These are phyloP conservation scores for Anneissia japonica DNA, from an alignment of 35 echinoderm and acorn worm species.

Conservation along the genomic window DNA sequence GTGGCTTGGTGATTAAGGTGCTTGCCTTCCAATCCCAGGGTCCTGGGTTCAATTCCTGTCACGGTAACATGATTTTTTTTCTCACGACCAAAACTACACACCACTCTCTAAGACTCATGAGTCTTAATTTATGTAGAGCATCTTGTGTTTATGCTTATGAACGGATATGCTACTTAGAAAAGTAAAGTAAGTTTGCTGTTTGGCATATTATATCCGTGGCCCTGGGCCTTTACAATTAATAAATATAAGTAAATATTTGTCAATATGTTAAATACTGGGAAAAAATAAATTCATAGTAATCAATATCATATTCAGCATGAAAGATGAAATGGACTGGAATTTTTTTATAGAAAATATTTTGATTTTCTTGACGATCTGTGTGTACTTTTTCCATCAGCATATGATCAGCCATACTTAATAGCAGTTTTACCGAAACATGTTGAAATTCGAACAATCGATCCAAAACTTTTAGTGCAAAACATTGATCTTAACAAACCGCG, in stretches of 20 bases:
- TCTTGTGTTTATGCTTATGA: too few relatives aligned
- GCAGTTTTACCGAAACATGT: slow-evolving; percentile 96
- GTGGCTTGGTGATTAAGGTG: too few relatives aligned
- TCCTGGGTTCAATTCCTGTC: too few relatives aligned
- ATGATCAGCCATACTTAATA: slow-evolving; percentile 93
- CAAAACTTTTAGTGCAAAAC: slow-evolving; percentile 79
- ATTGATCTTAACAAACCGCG: slow-evolving; percentile 88
- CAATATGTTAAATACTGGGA: not conserved
- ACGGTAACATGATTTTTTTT: too few relatives aligned
- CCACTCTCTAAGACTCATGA: too few relatives aligned
- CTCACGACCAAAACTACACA: too few relatives aligned
- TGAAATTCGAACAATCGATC: slow-evolving; percentile 91
- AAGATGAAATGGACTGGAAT: not conserved
- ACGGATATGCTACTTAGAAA: too few relatives aligned
- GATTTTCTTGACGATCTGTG: not conserved
- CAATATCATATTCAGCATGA: not conserved
- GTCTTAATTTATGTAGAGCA: too few relatives aligned
- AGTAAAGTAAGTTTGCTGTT: too few relatives aligned
- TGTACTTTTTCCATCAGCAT: slow-evolving; percentile 52
- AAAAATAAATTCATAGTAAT: not conserved
- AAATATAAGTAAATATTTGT: not conserved
- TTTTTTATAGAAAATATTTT: not conserved
- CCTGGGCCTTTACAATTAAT: too few relatives aligned
- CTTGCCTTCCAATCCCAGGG: too few relatives aligned
- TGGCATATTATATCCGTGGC: too few relatives aligned